Evolutionary conservation across 1,140 invertebrate genomes (phyloP).

Genomic region (Papilio xuthus): DNA sequence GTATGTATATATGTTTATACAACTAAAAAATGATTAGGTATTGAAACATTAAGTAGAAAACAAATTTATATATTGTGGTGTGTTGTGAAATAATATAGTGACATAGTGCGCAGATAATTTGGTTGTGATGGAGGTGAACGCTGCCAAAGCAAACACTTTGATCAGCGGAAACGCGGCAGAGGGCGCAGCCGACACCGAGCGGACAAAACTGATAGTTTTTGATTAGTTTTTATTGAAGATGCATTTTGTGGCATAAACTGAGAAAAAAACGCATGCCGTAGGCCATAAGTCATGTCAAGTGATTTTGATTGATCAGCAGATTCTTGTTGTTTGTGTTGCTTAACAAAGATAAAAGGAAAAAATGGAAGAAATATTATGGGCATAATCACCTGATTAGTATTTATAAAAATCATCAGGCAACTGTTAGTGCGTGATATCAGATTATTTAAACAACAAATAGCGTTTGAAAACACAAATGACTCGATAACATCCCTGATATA

Average conservation of each 20-base stretch:
- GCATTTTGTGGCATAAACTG: too few species aligned
- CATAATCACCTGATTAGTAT: background rate
- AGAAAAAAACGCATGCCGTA: too few species aligned
- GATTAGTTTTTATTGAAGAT: background rate
- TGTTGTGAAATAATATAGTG: background rate
- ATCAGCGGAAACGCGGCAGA: background rate
- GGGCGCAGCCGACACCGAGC: background rate
- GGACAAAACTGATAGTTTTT: background rate
- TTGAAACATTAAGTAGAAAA: background rate
- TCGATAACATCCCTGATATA: background rate
- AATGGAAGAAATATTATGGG: background rate
- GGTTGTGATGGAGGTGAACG: background rate
- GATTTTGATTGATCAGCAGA: too few species aligned
- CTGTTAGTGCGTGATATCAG: background rate
- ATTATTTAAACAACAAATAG: background rate
- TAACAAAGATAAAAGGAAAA: background rate
- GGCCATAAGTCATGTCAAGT: too few species aligned
- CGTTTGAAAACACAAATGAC: background rate
- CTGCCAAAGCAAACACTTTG: conserved; percentile 1
- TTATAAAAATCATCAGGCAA: background rate
- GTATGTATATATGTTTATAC: too few species aligned
- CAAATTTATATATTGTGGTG: background rate
- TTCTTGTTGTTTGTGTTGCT: background rate
- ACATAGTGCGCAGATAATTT: background rate
- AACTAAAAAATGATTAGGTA: too few species aligned